Evolutionary conservation across 64 coral and sea anemone genomes (phyloP), one percentile per base, ranked within the genome.

Genomic region (Dendronephthya gigantea): DNA sequence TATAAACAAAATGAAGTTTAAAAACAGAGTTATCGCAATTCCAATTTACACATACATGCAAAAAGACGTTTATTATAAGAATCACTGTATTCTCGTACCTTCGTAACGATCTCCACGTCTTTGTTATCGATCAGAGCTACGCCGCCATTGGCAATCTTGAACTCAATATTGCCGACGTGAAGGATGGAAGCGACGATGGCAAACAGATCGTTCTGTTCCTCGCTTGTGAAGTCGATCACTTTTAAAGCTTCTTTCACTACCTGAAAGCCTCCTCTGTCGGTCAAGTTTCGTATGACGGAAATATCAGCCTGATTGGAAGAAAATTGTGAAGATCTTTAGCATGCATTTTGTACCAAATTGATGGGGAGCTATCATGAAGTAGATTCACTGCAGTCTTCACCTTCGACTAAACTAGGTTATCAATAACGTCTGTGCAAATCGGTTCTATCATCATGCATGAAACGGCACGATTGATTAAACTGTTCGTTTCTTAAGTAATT

Each of bases 91-190:
- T 45, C 45, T n/a, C n/a, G 32, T 85, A 98, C 95, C 95, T 98
- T 98, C 9, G 95, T 93, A 45, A 98, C 87, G 76, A 93, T 87
- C n/a, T 93, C 93, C 6, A 98, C 90, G 39, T 92, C 92, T 66
- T 89, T 88, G 16, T 89, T 92, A 82, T 93, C 91, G 9, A 91
- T 89, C n/a, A 98, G 75, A 31, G 35, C 82, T 3, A 98, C 83
- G 76, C 43, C 55, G 41, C 81, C 95, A 35, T 70, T 35, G 3
- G 83, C 87, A 40, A 89, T 62, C 40, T 74, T 68, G 49, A 98
- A 98, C 12, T 81, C 82, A 69, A 98, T 52, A 70, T 90, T 90
- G 13, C 95, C 95, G n/a, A 98, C 85, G 19, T 98, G 95, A 15
- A 98, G 55, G 35, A 98, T 88, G 74, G 89, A 98, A 8, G 92